A percentile compares a stretch with the other conserved stretches of the same genome.
Evolutionary conservation across 1,140 invertebrate genomes (phyloP).

Genomic region (Phortica variegata): DNA sequence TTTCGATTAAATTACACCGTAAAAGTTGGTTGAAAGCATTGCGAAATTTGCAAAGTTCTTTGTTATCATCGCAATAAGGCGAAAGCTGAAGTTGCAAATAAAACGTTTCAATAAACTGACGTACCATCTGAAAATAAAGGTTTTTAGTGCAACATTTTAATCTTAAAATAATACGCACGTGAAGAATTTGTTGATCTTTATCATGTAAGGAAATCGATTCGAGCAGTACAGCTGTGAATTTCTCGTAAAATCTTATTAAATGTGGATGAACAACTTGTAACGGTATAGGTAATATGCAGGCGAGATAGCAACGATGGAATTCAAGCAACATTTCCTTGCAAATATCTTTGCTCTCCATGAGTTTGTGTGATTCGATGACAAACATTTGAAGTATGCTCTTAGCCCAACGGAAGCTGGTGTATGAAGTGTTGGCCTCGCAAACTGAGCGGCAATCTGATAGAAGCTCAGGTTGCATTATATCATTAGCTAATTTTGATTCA

Average conservation of each 20-base stretch:
- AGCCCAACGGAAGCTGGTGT: slow-evolving; percentile 38
- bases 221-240: slow-evolving; percentile 33
- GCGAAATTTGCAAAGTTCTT: slow-evolving; percentile 5
- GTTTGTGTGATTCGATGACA: slow-evolving; percentile 34
- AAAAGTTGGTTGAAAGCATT: slow-evolving; percentile 15
- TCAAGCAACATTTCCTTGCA: slow-evolving; percentile 16
- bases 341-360: slow-evolving; percentile 16
- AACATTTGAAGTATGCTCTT: slow-evolving; percentile 37
- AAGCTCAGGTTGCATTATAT: slow-evolving; percentile 12
- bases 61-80: not conserved
- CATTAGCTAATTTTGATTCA: slow-evolving; percentile 7
- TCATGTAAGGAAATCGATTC: slow-evolving; percentile 22
- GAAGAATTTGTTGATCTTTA: slow-evolving; percentile 2
- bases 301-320: slow-evolving; percentile 32
- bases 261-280: slow-evolving; percentile 23
- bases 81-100: slow-evolving; percentile 18
- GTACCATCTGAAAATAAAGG: slow-evolving; percentile 15
- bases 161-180: slow-evolving; percentile 9
- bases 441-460: slow-evolving; percentile 17
- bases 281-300: slow-evolving; percentile 37
- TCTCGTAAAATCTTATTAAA: slow-evolving; percentile 24
- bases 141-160: not conserved
- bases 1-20: slow-evolving; percentile 19
- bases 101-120: slow-evolving; percentile 24
- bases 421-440: slow-evolving; percentile 20